These are phyloP conservation scores for Leptodirus hochenwartii DNA, from an alignment of 2,888 invertebrate genomes.

Conservation along the genomic window DNA sequence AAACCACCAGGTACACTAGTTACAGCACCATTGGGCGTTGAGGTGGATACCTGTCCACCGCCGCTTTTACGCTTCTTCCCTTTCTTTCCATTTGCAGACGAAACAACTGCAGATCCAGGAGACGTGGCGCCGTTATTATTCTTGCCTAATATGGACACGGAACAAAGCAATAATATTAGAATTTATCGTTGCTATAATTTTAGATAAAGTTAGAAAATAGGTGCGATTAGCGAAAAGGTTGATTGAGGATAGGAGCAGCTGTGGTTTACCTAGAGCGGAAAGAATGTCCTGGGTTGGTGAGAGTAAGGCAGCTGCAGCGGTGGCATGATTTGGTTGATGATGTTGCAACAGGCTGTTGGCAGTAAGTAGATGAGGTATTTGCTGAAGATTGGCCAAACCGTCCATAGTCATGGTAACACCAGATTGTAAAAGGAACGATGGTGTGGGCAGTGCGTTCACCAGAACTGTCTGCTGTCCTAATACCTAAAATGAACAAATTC, in stretches of 20 bases:
- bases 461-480: conserved; percentile 61
- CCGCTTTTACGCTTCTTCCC: conserved; percentile 48
- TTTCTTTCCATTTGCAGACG: no score
- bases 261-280: no score
- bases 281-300: no score
- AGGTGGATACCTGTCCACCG: background rate
- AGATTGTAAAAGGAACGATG: conserved; percentile 63
- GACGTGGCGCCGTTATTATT: no score
- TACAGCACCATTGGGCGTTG: no score
- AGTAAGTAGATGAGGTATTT: conserved; percentile 49
- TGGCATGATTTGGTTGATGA: conserved; percentile 17
- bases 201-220: no score
- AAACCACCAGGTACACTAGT: background rate
- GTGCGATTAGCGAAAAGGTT: no score
- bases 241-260: no score
- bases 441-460: conserved; percentile 60
- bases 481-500: conserved; percentile 22
- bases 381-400: conserved; percentile 43
- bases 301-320: background rate
- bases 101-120: no score
- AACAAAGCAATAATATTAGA: no score
- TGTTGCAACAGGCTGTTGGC: conserved; percentile 44
- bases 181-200: no score
- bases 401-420: conserved; percentile 56
- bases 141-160: no score